These are phyloP conservation scores for zebrafish (Danio rerio) DNA, from an alignment of 2,113 vertebrate genomes.

Conservation along the genomic window DNA sequence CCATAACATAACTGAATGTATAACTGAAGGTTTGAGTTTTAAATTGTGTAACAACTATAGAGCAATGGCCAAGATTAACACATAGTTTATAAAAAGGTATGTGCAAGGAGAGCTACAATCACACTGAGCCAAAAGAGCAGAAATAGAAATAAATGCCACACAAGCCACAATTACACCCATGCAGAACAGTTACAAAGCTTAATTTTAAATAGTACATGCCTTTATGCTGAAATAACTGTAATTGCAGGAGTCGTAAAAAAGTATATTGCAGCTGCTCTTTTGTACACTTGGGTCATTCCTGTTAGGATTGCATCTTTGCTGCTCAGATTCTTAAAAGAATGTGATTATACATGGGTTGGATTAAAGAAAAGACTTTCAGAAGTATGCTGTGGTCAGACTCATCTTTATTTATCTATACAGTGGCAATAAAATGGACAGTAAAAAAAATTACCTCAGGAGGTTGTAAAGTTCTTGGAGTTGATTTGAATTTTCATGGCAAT, in stretches of 20 bases:
- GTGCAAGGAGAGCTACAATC: conserved; percentile 27
- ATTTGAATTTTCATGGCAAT: neutral
- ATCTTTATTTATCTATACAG: neutral
- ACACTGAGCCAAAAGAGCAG: conserved; percentile 22
- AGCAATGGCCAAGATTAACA: neutral
- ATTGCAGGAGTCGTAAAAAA: conserved; percentile 24
- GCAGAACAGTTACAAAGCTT: conserved; percentile 31
- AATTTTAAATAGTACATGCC: conserved; percentile 28
- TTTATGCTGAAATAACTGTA: conserved; percentile 20
- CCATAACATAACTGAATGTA: neutral
- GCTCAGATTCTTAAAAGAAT: neutral
- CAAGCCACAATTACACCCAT: conserved; percentile 51
- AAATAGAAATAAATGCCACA: conserved; percentile 40
- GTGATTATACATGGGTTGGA: neutral
- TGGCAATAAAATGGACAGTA: neutral
- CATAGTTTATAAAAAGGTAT: conserved; percentile 36
- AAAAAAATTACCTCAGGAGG: neutral
- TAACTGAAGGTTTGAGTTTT: neutral
- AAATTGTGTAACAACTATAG: neutral
- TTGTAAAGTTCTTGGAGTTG: neutral
- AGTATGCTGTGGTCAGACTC: neutral
- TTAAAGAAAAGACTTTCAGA: neutral
- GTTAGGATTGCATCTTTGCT: neutral
- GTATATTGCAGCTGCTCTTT: conserved; percentile 1
- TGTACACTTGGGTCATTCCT: neutral